Percentiles rank a stretch among this genome's conserved stretches.
Conservation (phyloP, 2,797 vertebrate genomes). For the Strix occidentalis region DNA sequence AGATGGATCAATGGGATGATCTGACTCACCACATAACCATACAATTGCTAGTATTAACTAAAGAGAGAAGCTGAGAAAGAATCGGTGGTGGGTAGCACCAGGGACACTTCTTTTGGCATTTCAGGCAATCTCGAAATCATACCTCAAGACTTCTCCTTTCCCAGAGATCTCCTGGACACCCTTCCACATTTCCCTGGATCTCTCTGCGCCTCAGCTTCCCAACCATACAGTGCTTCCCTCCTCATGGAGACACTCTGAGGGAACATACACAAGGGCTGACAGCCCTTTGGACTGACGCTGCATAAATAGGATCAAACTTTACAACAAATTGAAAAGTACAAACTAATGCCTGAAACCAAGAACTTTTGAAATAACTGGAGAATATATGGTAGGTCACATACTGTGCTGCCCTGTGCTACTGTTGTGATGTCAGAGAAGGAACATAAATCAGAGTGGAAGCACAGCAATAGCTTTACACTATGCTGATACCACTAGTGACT, state of each 20-base stretch:
- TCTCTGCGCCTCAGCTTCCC: background rate
- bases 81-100: background rate
- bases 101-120: background rate
- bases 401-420: background rate
- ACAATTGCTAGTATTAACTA: background rate
- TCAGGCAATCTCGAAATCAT: background rate
- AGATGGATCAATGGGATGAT: background rate
- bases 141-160: background rate
- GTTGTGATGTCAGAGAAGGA: background rate
- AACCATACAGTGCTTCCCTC: background rate
- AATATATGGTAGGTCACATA: background rate
- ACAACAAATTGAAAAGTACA: background rate
- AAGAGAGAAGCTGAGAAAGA: background rate
- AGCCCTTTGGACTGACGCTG: fast-evolving
- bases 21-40: background rate
- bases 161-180: background rate
- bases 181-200: background rate
- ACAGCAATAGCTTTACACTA: background rate
- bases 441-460: background rate
- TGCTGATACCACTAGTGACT: background rate
- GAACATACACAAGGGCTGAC: background rate
- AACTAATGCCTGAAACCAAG: background rate
- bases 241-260: background rate
- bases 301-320: background rate
- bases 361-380: background rate